Base-by-base conservation (phyloP, 2,797 vertebrate species). In the Distichodus sexfasciatus region DNA sequence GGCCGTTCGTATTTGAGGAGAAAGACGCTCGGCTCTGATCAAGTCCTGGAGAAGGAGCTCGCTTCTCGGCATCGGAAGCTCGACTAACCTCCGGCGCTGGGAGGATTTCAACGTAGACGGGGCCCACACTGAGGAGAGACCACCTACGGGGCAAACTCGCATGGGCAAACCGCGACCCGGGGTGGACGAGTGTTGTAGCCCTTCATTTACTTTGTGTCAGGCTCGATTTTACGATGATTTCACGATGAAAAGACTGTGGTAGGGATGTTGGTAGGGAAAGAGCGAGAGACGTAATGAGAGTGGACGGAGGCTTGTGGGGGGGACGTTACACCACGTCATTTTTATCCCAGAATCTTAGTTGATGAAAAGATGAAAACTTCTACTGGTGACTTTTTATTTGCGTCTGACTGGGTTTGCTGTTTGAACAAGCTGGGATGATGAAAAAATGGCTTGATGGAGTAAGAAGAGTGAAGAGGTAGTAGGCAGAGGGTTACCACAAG, bases 1-100 rank as follows among this genome's bases (percentile, higher is more conserved):
- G 55, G 72, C 63, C 80, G 55, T 51, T 6, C 71, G 72, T 77
- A 82, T 78, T 71, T 75, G 57, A 74, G 68, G 68, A 69, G 78
- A 76, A 71, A 75, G 62, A 72, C 75, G 77, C 76, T 80, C 77
- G 69, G 58, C 62, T 46, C 23, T 76, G 75, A 82, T 85, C 82
- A 83, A 79, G n/a, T 28, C 35, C 50, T 23, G 44, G 35, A 31
- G 17, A 48, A 6, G n/a, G 50, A 23, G 28, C 1, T 31, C 35
- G 3, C 36, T 60, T 29, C 12, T 59, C 19, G 10, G 21, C 26
- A 21, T 3, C 21, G 31, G 31, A 8, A 19, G 33, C n/a, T 58
- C 36, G 40, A 35, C 10, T 58, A 24, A 58, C 12, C 12, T 24
- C 28, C 40, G 38, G 65, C 7, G 14, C n/a, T n/a, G 8, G 6